phyloP scores from a whole-genome alignment of 2,888 invertebrate genomes.

The Unio delphinus region DNA sequence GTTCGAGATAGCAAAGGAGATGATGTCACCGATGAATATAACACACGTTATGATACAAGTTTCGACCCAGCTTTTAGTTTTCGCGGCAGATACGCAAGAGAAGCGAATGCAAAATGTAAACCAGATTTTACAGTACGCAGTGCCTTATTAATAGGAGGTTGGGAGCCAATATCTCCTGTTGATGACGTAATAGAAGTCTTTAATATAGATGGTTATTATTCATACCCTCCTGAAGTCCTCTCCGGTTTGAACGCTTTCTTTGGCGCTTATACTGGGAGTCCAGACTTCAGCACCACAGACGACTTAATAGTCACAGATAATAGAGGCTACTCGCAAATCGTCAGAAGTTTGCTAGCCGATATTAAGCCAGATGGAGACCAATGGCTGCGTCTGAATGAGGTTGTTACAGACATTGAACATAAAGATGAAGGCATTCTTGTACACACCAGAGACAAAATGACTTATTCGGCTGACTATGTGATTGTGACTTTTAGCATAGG shows the following conservation, averaged over 20 bases:
- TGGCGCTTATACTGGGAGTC: too few relatives aligned
- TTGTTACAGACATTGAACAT: neutral
- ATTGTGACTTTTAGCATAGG: slow-evolving; percentile 3
- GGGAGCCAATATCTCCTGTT: slow-evolving; percentile 10
- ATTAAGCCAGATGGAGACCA: neutral
- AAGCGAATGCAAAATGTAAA: neutral
- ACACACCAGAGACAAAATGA: neutral
- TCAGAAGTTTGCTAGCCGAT: neutral
- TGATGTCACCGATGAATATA: slow-evolving; percentile 14
- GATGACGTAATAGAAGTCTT: slow-evolving; percentile 19
- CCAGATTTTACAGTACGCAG: slow-evolving; percentile 12
- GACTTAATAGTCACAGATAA: neutral
- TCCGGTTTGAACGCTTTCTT: neutral
- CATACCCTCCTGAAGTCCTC: neutral
- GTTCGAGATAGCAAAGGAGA: slow-evolving; percentile 15
- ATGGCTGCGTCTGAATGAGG: neutral
- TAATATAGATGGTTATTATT: slow-evolving; percentile 2
- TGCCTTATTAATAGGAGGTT: slow-evolving; percentile 10
- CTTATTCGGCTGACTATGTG: neutral
- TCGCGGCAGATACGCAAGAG: neutral
- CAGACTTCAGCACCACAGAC: too few relatives aligned
- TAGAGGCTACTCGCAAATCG: neutral
- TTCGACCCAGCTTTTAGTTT: neutral
- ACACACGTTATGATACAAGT: slow-evolving; percentile 2
- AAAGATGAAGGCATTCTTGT: neutral